Percentiles rank a stretch among this genome's conserved stretches.
Evolutionary conservation across 2,888 invertebrate species (phyloP).

Genomic region (Platycheirus albimanus): DNA sequence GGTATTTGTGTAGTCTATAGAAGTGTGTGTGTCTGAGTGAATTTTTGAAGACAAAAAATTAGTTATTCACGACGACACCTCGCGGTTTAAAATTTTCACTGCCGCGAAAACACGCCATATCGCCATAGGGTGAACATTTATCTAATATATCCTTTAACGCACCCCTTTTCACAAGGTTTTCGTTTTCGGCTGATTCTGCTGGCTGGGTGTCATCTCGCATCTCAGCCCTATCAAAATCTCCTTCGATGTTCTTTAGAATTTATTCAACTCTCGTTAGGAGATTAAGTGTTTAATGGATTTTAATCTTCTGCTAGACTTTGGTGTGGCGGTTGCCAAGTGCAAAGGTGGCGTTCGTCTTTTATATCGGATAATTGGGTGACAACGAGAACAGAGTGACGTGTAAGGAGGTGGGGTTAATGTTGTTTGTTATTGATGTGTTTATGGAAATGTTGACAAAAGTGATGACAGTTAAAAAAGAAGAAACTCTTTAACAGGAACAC

Average conservation of each 20-base stretch:
- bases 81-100: conserved; percentile 70
- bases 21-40: background rate
- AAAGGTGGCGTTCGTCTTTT: conserved; percentile 55
- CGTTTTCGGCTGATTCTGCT: background rate
- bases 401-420: conserved; percentile 15
- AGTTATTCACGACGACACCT: conserved; percentile 70
- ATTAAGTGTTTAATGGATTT: conserved; percentile 75
- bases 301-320: conserved; percentile 55
- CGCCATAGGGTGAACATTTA: conserved; percentile 43
- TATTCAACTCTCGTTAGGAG: conserved; percentile 72
- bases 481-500: background rate
- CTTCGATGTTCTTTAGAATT: conserved; percentile 50
- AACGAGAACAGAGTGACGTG: conserved; percentile 32
- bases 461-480: conserved; percentile 32
- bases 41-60: conserved; percentile 41
- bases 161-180: conserved; percentile 48
- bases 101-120: conserved; percentile 18
- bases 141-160: conserved; percentile 32
- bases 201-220: conserved; percentile 25
- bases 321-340: conserved; percentile 15
- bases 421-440: conserved; percentile 67
- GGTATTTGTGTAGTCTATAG: background rate
- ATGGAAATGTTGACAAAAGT: conserved; percentile 61
- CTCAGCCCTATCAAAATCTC: conserved; percentile 24
- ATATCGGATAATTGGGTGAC: conserved; percentile 70